Percentiles rank a stretch among this genome's conserved stretches.
These are phyloP conservation scores for Eristalinus sepulchralis DNA, from an alignment of 2,888 invertebrate species.

Conservation along the genomic window DNA sequence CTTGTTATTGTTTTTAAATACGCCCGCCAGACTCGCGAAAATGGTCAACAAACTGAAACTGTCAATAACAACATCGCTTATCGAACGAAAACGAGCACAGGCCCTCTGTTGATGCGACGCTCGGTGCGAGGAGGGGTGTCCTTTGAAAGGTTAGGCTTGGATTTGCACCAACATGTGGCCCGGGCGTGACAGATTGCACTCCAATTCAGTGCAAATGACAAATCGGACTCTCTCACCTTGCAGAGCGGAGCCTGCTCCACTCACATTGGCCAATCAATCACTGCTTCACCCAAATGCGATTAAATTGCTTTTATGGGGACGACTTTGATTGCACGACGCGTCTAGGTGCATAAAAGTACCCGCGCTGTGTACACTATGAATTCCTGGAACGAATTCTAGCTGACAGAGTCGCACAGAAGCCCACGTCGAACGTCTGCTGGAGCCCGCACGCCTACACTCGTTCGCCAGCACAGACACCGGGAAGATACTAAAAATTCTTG, in stretches of 20 bases:
- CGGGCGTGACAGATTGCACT: background rate
- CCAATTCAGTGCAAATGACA: background rate
- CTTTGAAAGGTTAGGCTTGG: background rate
- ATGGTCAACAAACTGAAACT: background rate
- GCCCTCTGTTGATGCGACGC: background rate
- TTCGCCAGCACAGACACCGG: background rate
- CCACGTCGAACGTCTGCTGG: background rate
- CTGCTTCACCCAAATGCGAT: background rate
- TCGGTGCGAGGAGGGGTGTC: background rate
- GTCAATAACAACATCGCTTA: background rate
- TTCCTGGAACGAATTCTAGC: background rate
- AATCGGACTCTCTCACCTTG: background rate
- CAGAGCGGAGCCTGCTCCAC: background rate
- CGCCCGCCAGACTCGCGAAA: background rate
- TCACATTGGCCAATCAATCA: background rate
- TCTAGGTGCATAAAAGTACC: background rate
- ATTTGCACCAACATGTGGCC: background rate
- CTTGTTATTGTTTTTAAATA: background rate
- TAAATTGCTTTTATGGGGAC: background rate
- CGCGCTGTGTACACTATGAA: background rate
- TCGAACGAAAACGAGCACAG: background rate
- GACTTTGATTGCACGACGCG: background rate
- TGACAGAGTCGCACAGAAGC: background rate
- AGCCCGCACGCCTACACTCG: background rate
- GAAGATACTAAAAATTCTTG: background rate